phyloP scores from a whole-genome alignment of 1,140 invertebrate species.

The Dendrolimus punctatus region DNA sequence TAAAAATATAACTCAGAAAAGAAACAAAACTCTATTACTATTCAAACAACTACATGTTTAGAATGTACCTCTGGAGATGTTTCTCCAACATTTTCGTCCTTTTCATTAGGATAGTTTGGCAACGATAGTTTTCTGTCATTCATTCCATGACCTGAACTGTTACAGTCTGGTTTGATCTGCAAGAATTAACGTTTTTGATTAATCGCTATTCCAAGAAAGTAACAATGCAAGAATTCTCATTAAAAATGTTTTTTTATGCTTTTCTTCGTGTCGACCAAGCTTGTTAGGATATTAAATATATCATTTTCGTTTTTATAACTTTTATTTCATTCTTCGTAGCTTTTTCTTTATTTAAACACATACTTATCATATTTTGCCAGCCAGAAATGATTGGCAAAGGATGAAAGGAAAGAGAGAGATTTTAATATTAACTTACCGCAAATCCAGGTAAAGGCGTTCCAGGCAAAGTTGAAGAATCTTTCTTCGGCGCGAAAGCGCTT shows the following conservation, averaged over 20 bases:
- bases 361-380: no score
- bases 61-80: slow-evolving; percentile 41
- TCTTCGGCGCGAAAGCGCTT: slow-evolving; percentile 52
- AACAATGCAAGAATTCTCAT: background rate
- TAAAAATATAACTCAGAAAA: no score
- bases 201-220: background rate
- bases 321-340: no score
- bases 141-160: slow-evolving; percentile 29
- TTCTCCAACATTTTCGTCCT: slow-evolving; percentile 45
- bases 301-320: no score
- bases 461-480: slow-evolving; percentile 41
- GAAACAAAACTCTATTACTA: background rate
- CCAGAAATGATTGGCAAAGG: no score
- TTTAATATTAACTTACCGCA: slow-evolving; percentile 20
- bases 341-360: no score
- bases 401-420: no score
- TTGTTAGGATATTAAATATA: no score
- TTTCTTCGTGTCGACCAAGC: no score
- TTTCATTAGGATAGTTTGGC: slow-evolving; percentile 31
- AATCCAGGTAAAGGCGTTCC: slow-evolving; percentile 64
- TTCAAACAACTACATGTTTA: background rate
- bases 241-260: no score
- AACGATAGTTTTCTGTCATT: slow-evolving; percentile 34
- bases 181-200: slow-evolving; percentile 5
- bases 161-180: slow-evolving; percentile 34